Conservation (phyloP, 1,140 invertebrate species). For the Parapsyche elsis region DNA sequence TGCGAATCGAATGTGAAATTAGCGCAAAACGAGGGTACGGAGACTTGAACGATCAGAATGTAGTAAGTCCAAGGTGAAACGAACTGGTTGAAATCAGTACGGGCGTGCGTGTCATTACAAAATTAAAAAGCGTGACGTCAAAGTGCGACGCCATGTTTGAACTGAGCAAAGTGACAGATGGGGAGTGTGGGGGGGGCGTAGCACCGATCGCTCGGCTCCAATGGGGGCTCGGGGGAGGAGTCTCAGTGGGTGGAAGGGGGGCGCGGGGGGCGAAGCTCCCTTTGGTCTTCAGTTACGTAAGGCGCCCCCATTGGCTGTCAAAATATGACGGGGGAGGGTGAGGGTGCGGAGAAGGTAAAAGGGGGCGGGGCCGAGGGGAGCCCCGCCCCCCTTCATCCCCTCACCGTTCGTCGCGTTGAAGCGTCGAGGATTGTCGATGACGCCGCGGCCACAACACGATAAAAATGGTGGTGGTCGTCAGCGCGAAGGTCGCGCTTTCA, state of each 20-base stretch:
- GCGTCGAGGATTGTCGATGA: not conserved
- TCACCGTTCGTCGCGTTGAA: not conserved
- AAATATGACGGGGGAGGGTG: not conserved
- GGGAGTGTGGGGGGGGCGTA: not conserved
- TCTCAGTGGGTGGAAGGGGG: not conserved
- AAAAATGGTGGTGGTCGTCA: constrained; percentile 27
- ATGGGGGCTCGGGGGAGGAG: not conserved
- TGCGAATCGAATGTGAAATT: not conserved
- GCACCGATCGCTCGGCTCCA: not conserved
- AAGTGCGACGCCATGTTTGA: constrained; percentile 22
- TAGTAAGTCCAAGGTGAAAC: not conserved
- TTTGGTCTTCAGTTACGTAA: not conserved
- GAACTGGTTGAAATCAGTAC: not conserved
- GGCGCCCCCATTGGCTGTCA: not conserved
- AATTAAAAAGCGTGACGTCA: constrained; percentile 32
- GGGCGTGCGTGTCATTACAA: not conserved
- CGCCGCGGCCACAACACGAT: constrained; percentile 12
- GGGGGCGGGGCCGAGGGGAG: not conserved
- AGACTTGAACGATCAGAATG: not conserved
- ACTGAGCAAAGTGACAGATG: not conserved
- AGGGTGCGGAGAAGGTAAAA: not conserved
- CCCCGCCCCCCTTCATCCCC: not conserved
- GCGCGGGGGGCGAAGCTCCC: not conserved
- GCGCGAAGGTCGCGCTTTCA: not conserved
- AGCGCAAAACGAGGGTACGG: not conserved